Evolutionary conservation across 1,140 invertebrate genomes (phyloP).

Genomic region (Sitophilus oryzae): DNA sequence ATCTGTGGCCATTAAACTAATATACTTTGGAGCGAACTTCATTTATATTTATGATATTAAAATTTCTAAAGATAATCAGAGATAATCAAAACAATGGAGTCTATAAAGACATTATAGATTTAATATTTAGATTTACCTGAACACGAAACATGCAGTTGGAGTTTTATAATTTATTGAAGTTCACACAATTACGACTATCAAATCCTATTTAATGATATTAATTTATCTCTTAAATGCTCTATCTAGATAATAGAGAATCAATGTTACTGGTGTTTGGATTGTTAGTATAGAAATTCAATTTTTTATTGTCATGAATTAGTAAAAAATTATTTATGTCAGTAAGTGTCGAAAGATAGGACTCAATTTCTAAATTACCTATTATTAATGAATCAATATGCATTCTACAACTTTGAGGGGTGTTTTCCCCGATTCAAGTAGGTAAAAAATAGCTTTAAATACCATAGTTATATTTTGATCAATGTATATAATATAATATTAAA

Average conservation of each 20-base stretch:
- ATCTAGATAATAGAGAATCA: neutral
- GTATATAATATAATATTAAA: constrained; percentile 4
- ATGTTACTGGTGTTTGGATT: neutral
- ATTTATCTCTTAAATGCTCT: neutral
- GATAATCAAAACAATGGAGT: no score
- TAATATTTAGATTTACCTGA: no score
- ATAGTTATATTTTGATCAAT: no score
- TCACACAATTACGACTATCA: no score
- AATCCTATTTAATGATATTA: neutral
- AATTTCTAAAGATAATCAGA: no score
- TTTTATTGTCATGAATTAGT: neutral
- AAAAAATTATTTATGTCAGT: neutral
- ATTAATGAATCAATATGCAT: constrained; percentile 31
- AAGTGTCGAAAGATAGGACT: neutral
- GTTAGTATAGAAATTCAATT: neutral
- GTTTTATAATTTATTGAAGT: no score
- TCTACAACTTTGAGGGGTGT: constrained; percentile 49
- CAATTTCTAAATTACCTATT: neutral
- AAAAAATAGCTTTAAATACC: constrained; percentile 2
- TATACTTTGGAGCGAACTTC: no score
- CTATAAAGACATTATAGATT: no score
- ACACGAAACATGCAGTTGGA: no score
- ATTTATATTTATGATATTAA: no score
- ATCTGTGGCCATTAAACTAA: no score
- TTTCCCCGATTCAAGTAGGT: constrained; percentile 54